A percentile compares a stretch with the other conserved stretches of the same genome.
Evolutionary conservation across 2,113 vertebrate genomes (phyloP).

Genomic region (Zosterops hypoxanthus): DNA sequence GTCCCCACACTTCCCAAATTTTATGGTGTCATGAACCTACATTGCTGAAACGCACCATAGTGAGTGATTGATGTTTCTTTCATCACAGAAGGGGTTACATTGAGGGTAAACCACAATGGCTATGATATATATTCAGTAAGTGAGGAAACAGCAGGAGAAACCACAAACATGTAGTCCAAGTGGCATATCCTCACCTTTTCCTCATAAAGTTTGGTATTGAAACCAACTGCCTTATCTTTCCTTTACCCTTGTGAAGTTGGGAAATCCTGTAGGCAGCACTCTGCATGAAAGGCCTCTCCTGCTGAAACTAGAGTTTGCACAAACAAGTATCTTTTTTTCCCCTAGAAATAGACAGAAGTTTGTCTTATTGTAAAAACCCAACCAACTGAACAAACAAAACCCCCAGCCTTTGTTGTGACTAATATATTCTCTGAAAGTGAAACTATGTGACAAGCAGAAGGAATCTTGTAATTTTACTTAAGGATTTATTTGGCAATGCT

Average conservation of each 20-base stretch:
- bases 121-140: conserved; percentile 22
- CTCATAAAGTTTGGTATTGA: background rate
- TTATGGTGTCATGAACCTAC: conserved; percentile 19
- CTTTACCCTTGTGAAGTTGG: conserved; percentile 17
- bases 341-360: background rate
- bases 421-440: background rate
- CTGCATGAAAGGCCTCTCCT: background rate
- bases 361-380: background rate
- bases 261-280: background rate
- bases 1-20: conserved; percentile 14
- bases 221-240: background rate
- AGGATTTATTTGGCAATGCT: background rate
- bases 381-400: background rate
- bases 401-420: background rate
- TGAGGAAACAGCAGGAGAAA: conserved; percentile 22
- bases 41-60: conserved; percentile 41
- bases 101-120: conserved; percentile 35
- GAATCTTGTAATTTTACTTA: background rate
- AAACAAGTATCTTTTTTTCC: background rate
- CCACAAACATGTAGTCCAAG: conserved; percentile 45
- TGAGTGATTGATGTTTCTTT: conserved; percentile 45
- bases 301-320: background rate
- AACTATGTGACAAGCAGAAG: background rate
- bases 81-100: background rate
- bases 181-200: conserved; percentile 27